Conservation (phyloP, 2,888 invertebrate genomes). For the Meloe dianella region DNA sequence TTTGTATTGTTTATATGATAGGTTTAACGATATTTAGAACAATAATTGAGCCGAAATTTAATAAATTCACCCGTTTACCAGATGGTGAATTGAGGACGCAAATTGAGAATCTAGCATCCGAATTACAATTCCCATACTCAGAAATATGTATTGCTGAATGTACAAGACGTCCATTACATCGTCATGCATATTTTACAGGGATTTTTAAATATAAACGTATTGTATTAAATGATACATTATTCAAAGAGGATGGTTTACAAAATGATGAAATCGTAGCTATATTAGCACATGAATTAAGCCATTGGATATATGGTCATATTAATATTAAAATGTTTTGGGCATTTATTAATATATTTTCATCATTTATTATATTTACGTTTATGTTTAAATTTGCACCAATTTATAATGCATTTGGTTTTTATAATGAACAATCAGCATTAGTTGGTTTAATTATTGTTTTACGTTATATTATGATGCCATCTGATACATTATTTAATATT, state of each 20-base stretch:
- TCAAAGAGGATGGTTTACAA: slow-evolving; percentile 82
- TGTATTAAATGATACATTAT: slow-evolving; percentile 94
- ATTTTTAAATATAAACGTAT: slow-evolving; percentile 96
- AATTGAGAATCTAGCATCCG: slow-evolving; percentile 87
- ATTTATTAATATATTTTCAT: slow-evolving; percentile 75
- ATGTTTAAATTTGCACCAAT: slow-evolving; percentile 74
- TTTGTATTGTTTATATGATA: slow-evolving; percentile 78
- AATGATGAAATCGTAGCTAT: slow-evolving; percentile 94
- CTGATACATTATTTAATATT: slow-evolving; percentile 87
- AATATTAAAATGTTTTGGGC: too few relatives aligned
- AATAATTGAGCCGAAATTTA: slow-evolving; percentile 96
- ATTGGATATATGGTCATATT: slow-evolving; percentile 93
- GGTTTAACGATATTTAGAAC: slow-evolving; percentile 92
- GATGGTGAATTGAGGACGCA: slow-evolving; percentile 85
- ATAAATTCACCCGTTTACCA: slow-evolving; percentile 95
- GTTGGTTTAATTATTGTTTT: slow-evolving; percentile 90
- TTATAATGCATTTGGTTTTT: slow-evolving; percentile 90
- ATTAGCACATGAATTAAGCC: slow-evolving; percentile 95
- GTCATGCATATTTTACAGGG: slow-evolving; percentile 98
- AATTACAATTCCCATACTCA: slow-evolving; percentile 87
- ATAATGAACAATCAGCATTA: slow-evolving; percentile 79
- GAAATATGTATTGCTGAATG: slow-evolving; percentile 97
- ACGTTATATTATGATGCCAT: slow-evolving; percentile 91
- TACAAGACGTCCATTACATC: slow-evolving; percentile 95
- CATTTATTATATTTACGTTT: slow-evolving; percentile 71